phyloP scores from a whole-genome alignment of 2,797 vertebrate genomes.

The Tenualosa ilisha region DNA sequence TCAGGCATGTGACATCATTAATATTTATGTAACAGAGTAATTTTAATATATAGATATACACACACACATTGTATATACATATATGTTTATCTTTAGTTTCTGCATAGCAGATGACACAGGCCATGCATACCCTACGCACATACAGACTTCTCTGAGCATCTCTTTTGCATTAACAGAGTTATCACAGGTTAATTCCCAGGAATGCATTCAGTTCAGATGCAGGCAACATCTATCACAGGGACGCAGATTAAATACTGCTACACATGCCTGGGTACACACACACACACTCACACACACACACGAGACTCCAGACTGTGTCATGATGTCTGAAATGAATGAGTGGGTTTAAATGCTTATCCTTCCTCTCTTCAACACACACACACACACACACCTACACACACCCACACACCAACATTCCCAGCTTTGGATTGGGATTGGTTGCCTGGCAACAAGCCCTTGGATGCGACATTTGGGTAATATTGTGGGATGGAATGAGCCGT shows the following conservation, averaged over 20 bases:
- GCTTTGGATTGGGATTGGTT: not conserved
- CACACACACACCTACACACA: not conserved
- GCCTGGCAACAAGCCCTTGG: not conserved
- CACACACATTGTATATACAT: too few relatives aligned
- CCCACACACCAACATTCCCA: not conserved
- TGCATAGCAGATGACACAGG: too few relatives aligned
- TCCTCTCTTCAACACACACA: not conserved
- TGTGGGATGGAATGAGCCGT: not conserved
- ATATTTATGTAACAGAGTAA: too few relatives aligned
- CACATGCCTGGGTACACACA: not conserved
- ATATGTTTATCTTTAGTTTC: too few relatives aligned
- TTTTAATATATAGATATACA: too few relatives aligned
- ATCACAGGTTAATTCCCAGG: too few relatives aligned
- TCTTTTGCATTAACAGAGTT: too few relatives aligned
- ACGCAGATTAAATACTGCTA: not conserved
- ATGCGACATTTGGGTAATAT: not conserved
- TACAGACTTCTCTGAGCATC: too few relatives aligned
- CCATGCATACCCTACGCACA: too few relatives aligned
- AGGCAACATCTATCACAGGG: not conserved
- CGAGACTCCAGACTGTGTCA: not conserved
- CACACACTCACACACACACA: constrained; percentile 7
- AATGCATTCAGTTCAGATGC: not conserved
- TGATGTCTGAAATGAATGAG: not conserved
- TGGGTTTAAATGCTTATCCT: not conserved
- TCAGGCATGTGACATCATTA: too few relatives aligned